Evolutionary conservation across 2,113 vertebrate genomes (phyloP).

Genomic region (Eublepharis macularius): DNA sequence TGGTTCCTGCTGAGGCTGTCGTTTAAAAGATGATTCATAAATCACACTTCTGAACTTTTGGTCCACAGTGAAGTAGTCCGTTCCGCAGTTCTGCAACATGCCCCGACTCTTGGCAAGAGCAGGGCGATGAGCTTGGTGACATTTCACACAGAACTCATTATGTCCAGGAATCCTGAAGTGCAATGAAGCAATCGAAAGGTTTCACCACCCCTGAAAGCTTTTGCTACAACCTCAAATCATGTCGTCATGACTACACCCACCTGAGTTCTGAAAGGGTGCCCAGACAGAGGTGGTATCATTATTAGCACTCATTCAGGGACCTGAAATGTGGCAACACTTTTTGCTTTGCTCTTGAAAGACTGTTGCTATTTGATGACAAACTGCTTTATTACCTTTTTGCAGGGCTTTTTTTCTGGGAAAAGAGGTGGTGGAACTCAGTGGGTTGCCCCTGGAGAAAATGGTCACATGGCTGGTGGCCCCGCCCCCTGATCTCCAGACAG

Average conservation of each 20-base stretch:
- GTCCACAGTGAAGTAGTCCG: neutral
- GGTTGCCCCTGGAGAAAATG: no score
- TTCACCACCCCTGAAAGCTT: neutral
- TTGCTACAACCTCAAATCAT: neutral
- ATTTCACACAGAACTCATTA: neutral
- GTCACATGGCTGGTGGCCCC: no score
- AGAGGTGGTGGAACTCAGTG: no score
- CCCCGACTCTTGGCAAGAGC: neutral
- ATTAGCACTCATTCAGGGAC: neutral
- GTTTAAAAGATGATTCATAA: neutral
- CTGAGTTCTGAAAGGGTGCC: neutral
- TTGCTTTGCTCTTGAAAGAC: neutral
- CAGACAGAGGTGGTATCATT: neutral
- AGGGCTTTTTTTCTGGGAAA: no score
- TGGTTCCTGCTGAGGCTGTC: neutral
- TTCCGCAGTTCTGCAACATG: neutral
- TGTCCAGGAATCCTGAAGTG: neutral
- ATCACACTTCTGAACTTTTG: neutral
- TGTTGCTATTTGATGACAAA: no score
- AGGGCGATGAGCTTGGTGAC: neutral
- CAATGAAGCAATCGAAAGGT: neutral
- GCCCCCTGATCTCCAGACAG: no score
- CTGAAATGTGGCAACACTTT: neutral
- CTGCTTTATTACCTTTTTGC: no score
- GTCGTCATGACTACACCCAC: no score